These are phyloP conservation scores for Chesias legatella DNA, from an alignment of 2,888 invertebrate genomes.

Conservation along the genomic window DNA sequence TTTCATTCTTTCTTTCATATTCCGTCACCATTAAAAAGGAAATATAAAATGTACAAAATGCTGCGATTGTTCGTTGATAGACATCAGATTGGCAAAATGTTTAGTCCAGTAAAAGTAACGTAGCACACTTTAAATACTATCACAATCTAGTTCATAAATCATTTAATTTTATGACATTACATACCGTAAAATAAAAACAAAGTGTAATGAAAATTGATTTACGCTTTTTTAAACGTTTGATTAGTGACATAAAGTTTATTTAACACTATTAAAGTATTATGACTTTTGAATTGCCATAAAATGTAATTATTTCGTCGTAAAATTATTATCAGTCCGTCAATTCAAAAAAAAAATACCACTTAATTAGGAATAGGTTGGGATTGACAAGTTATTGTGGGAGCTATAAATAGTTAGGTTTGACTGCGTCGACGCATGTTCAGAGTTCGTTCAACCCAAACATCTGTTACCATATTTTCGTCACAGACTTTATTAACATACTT, in stretches of 20 bases:
- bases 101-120: no score
- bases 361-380: slow-evolving; percentile 25
- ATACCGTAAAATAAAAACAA: slow-evolving; percentile 11
- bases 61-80: no score
- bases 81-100: no score
- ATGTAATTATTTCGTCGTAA: slow-evolving; percentile 21
- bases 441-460: slow-evolving; percentile 72
- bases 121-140: no score
- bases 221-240: slow-evolving; percentile 23
- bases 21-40: no score
- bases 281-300: slow-evolving; percentile 25
- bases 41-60: no score
- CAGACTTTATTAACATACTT: slow-evolving; percentile 53
- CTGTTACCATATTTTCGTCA: slow-evolving; percentile 73
- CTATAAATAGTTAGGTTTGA: slow-evolving; percentile 48
- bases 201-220: slow-evolving; percentile 20
- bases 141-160: background rate
- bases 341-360: slow-evolving; percentile 17
- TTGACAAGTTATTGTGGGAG: slow-evolving; percentile 46
- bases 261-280: slow-evolving; percentile 21
- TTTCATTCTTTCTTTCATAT: no score
- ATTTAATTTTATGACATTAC: slow-evolving; percentile 2
- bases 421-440: slow-evolving; percentile 44
- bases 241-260: slow-evolving; percentile 25
- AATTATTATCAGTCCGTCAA: slow-evolving; percentile 22